Percentiles rank a stretch among this genome's conserved stretches.
Evolutionary conservation across 2,888 invertebrate genomes (phyloP).

Genomic region (Ectemnius cavifrons): DNA sequence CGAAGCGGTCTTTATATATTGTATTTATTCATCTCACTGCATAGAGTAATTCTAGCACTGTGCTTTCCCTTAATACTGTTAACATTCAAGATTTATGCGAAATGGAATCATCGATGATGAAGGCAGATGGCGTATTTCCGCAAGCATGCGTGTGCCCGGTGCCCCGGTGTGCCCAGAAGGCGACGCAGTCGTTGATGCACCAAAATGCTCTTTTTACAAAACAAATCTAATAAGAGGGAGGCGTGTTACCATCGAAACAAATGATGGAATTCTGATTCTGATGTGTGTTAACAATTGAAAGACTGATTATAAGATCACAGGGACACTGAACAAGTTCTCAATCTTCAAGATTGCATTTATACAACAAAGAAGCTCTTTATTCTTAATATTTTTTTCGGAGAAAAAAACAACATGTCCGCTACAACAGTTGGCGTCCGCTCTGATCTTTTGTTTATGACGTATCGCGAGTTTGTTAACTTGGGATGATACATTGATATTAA

Average conservation of each 20-base stretch:
- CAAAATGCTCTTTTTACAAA: conserved; percentile 43
- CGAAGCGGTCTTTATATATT: too few relatives aligned
- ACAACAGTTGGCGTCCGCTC: conserved; percentile 63
- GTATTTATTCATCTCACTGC: too few relatives aligned
- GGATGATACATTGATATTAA: conserved; percentile 34
- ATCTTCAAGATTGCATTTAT: conserved; percentile 4
- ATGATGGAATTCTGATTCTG: conserved; percentile 24
- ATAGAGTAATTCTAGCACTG: too few relatives aligned
- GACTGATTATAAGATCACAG: conserved; percentile 4
- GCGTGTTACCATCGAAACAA: conserved; percentile 30
- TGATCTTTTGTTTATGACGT: conserved; percentile 68
- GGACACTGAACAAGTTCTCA: background rate
- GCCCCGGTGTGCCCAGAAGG: background rate
- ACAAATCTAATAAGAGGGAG: conserved; percentile 40
- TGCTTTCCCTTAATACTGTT: too few relatives aligned
- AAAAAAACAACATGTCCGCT: conserved; percentile 69
- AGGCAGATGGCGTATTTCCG: conserved; percentile 9
- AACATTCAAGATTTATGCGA: background rate
- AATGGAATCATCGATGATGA: background rate
- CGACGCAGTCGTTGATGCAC: conserved; percentile 42
- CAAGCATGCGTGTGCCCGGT: background rate
- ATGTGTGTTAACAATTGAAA: background rate
- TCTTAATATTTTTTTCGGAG: conserved; percentile 33
- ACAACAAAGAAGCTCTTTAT: conserved; percentile 22
- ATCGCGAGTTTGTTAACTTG: conserved; percentile 29